A percentile compares a stretch with the other conserved stretches of the same genome.
phyloP scores from a whole-genome alignment of 2,888 invertebrate species.

The Chymomyza amoena region DNA sequence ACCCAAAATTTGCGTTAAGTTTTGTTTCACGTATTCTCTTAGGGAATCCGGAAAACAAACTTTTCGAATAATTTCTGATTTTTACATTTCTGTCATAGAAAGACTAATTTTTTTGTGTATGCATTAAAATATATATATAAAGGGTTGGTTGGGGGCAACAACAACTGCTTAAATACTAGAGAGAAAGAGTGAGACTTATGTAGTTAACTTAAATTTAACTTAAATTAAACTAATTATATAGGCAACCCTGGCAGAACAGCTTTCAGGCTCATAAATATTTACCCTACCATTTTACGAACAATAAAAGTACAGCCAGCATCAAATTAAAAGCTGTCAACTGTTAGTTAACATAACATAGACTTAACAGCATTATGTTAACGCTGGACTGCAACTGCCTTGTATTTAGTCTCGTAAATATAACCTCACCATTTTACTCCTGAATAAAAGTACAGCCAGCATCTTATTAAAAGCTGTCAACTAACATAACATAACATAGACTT shows the following conservation, averaged over 20 bases:
- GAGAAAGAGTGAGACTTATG: not conserved
- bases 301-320: not conserved
- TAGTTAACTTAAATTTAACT: not conserved
- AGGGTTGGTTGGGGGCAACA: not conserved
- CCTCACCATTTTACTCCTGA: too few relatives aligned
- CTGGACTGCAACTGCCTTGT: too few relatives aligned
- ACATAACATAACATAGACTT: not conserved
- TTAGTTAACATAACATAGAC: not conserved
- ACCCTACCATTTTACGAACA: too few relatives aligned
- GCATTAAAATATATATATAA: not conserved
- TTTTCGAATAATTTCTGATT: not conserved
- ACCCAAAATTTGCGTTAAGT: too few relatives aligned
- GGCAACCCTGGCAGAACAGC: too few relatives aligned
- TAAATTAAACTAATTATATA: too few relatives aligned
- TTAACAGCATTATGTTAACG: not conserved
- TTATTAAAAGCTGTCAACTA: not conserved
- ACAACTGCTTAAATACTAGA: slow-evolving; percentile 9
- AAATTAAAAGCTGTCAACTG: not conserved
- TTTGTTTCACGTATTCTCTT: too few relatives aligned
- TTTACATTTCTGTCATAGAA: not conserved
- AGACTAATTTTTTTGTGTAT: not conserved
- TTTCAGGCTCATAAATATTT: too few relatives aligned
- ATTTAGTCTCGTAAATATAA: too few relatives aligned
- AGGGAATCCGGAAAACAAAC: not conserved
- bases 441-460: too few relatives aligned